These are phyloP conservation scores for Lepus timidus DNA, from an alignment of 2,113 vertebrate species.

Conservation along the genomic window DNA sequence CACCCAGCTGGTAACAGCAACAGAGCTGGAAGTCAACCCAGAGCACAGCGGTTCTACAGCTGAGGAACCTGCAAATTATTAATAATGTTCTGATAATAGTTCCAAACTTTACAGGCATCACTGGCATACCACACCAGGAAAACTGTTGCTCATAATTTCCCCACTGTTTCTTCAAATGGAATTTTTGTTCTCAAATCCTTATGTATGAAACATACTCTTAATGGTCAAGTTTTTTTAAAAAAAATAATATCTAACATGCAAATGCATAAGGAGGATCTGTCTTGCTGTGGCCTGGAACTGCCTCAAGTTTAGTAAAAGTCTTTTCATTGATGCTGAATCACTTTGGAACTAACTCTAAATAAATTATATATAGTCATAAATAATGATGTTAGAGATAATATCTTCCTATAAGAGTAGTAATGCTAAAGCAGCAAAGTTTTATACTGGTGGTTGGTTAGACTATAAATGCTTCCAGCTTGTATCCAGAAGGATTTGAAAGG, in stretches of 20 bases:
- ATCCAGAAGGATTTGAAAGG: not conserved
- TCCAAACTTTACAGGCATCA: not conserved
- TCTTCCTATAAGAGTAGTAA: not conserved
- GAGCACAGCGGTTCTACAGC: not conserved
- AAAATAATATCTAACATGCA: not conserved
- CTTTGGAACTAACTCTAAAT: not conserved
- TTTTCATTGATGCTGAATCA: not conserved
- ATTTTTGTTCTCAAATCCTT: constrained; percentile 35
- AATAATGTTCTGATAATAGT: not conserved
- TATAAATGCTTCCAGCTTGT: not conserved
- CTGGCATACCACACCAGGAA: not conserved
- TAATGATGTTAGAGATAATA: not conserved
- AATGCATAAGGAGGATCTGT: not conserved
- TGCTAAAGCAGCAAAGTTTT: not conserved
- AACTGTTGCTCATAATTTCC: not conserved
- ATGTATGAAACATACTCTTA: not conserved
- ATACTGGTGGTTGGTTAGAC: too few species aligned
- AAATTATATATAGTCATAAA: not conserved
- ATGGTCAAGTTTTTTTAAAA: not conserved
- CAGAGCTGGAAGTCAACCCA: not conserved
- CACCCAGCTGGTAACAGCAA: not conserved
- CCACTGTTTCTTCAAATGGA: constrained; percentile 9
- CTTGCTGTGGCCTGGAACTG: not conserved
- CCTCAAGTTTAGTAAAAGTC: constrained; percentile 13
- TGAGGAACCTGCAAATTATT: not conserved